Evolutionary conservation across 2,113 vertebrate genomes (phyloP), one percentile per base, ranked within the genome.

Genomic region (Jaculus jaculus): DNA sequence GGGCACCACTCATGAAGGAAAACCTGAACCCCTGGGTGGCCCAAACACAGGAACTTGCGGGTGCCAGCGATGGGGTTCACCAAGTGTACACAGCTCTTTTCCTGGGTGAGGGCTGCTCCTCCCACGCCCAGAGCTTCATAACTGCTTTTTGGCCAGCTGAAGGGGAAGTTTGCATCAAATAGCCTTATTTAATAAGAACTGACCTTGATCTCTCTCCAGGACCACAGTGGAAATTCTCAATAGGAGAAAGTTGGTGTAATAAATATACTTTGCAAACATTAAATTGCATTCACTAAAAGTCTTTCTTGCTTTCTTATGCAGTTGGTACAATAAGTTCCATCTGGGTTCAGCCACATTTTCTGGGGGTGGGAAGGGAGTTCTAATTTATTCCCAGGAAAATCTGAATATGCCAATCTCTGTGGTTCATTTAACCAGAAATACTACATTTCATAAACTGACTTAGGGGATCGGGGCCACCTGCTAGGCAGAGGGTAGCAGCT

Each of bases 261-360:
- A 95, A 87, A 94, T 72, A 71, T 18, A 90, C 82, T 95, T 95
- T 83, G 90, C 90, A 96, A 96, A 95, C 28, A 88, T 71, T 78
- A 71, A 92, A 69, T 92, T 5, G 13, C 79, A 87, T 92, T 90
- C 71, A 82, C 39, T 65, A 26, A 47, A 88, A 69, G 32, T 85
- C 69, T 66, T 51, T 95, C 80, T 68, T 32, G 39, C 74, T 95
- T 94, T 34, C 68, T 51, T 75, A 72, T 78, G 85, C 39, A 75
- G 75, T 95, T 73, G 80, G 12, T 32, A 85, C 78, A 95, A 82
- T 86, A 72, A 82, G 65, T 96, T 95, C 84, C 92, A 90, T 92
- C 92, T 95, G 96, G 87, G 74, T 66, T 87, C 86, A 96, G 87
- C 84, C 92, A 77, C 91, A 66, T 84, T 89, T 91, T 91, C 83